A percentile compares a stretch with the other conserved stretches of the same genome.
These are phyloP conservation scores for Nasua narica DNA, from an alignment of 2,797 vertebrate species.

Conservation along the genomic window DNA sequence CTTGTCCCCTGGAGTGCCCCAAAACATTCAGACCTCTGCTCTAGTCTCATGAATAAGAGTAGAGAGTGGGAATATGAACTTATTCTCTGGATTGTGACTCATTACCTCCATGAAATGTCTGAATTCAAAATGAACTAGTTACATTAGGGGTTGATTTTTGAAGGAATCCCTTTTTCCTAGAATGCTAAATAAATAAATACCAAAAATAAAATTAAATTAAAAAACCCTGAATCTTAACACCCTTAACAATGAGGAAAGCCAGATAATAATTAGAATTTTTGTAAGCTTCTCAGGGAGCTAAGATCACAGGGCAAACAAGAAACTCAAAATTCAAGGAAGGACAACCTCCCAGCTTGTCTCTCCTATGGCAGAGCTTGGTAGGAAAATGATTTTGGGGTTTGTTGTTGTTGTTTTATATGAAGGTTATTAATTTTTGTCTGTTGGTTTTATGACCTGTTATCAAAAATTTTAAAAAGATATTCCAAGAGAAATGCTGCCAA, in stretches of 20 bases:
- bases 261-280: neutral
- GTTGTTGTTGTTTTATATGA: neutral
- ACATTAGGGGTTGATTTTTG: neutral
- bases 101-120: neutral
- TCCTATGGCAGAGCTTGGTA: neutral
- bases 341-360: neutral
- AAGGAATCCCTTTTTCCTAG: neutral
- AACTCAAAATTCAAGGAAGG: neutral
- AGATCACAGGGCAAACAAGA: neutral
- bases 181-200: neutral
- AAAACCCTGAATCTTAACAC: neutral
- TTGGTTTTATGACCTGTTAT: neutral
- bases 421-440: neutral
- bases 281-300: neutral
- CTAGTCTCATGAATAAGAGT: neutral
- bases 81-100: neutral
- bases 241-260: neutral
- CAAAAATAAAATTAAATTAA: too few species aligned
- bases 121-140: neutral
- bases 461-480: neutral
- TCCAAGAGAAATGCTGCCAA: neutral
- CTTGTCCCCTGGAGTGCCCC: neutral
- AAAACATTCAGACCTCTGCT: neutral
- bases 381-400: neutral
- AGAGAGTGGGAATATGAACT: neutral